phyloP scores from a whole-genome alignment of 2,113 vertebrate genomes.

The Gnathonemus echidnorhynchus region DNA sequence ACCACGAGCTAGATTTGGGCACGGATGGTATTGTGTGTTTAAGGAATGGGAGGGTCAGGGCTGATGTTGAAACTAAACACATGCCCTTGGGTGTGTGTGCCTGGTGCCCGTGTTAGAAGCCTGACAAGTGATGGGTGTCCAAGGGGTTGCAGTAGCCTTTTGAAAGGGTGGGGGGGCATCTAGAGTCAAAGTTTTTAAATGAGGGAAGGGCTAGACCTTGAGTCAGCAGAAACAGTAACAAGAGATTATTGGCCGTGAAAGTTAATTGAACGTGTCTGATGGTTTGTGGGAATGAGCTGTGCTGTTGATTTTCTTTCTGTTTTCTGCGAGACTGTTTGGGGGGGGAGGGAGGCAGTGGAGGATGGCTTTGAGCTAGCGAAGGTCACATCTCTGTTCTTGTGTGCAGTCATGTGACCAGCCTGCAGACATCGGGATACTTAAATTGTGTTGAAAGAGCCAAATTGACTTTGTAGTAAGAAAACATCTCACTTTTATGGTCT shows the following conservation, averaged over 20 bases:
- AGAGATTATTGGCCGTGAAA: not conserved
- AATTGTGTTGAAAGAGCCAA: not conserved
- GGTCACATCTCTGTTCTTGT: not conserved
- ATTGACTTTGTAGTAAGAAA: constrained; percentile 5
- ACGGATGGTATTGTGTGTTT: not conserved
- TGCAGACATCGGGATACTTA: not conserved
- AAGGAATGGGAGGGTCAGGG: not conserved
- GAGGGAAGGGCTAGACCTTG: not conserved
- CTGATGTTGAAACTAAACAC: not conserved
- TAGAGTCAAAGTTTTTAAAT: not conserved
- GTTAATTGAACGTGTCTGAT: constrained; percentile 4
- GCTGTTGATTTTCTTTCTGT: not conserved
- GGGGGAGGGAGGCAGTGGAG: not conserved
- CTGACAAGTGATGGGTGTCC: not conserved
- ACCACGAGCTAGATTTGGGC: not conserved
- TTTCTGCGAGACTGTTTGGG: not conserved
- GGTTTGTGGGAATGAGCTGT: not conserved
- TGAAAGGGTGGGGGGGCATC: not conserved
- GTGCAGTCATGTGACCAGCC: not conserved
- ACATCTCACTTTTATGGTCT: not conserved
- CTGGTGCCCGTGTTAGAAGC: not conserved
- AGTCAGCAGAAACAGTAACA: constrained; percentile 6
- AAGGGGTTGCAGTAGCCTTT: not conserved
- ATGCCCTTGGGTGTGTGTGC: not conserved
- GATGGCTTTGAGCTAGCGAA: not conserved